Conservation (phyloP, 2,888 invertebrate genomes). For the Callosobruchus maculatus region DNA sequence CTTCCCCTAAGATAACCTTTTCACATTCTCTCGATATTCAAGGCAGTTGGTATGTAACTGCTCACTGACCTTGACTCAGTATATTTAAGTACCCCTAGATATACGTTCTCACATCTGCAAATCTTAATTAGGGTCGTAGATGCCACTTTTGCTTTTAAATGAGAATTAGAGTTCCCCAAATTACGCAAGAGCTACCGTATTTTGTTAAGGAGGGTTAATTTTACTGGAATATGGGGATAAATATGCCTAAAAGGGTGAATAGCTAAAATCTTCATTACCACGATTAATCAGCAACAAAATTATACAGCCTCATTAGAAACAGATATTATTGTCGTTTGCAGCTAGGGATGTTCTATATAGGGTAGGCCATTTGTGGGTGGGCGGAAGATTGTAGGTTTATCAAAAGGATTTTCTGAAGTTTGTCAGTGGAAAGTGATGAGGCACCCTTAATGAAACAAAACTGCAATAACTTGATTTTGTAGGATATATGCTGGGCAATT, state of each 20-base stretch:
- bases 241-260: neutral
- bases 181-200: neutral
- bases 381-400: no score
- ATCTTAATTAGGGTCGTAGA: neutral
- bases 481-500: no score
- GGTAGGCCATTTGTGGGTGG: no score
- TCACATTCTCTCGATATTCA: no score
- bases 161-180: neutral
- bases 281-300: neutral
- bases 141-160: neutral
- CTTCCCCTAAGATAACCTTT: no score
- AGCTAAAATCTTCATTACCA: neutral
- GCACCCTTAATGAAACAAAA: no score
- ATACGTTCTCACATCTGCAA: neutral
- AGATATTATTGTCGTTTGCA: no score
- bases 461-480: no score
- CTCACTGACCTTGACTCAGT: neutral
- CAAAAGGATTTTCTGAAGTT: no score
- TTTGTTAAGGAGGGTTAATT: neutral
- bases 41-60: no score
- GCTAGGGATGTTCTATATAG: no score
- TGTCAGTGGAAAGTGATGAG: no score
- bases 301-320: neutral
- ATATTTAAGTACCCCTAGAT: neutral
- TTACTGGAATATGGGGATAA: neutral